Evolutionary conservation across 2,797 vertebrate species (phyloP).

Genomic region (Pachyuromys duprasi): DNA sequence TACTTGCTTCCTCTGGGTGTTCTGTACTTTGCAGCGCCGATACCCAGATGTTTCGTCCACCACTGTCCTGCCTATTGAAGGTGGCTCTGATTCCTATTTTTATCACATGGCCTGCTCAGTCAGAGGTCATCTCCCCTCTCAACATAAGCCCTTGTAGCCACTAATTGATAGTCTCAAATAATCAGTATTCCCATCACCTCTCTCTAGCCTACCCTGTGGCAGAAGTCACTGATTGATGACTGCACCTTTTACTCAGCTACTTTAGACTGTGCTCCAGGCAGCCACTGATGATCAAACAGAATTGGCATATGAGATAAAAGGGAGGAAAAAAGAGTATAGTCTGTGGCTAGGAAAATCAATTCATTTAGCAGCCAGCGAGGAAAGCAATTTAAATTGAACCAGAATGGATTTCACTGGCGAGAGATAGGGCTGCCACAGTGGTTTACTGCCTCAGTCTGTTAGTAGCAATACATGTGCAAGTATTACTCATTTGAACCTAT

Average conservation of each 20-base stretch:
- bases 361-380: slow-evolving; percentile 10
- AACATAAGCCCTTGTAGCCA: not conserved
- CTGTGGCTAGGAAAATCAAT: slow-evolving; percentile 34
- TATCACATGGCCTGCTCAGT: not conserved
- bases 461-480: not conserved
- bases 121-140: not conserved
- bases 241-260: not conserved
- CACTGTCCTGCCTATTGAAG: not conserved
- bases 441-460: not conserved
- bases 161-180: not conserved
- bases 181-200: not conserved
- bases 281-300: slow-evolving; percentile 30
- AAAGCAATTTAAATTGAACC: slow-evolving; percentile 36
- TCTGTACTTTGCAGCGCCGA: not conserved
- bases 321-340: not conserved
- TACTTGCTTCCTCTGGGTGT: not conserved
- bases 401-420: not conserved
- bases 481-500: not conserved
- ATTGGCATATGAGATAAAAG: not conserved
- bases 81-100: slow-evolving; percentile 1
- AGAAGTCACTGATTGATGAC: slow-evolving; percentile 11
- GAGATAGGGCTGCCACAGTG: not conserved
- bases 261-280: not conserved
- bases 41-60: not conserved
- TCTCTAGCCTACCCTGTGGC: not conserved